Evolutionary conservation across 2,797 vertebrate genomes (phyloP).

Genomic region (Diglossa cyanea): DNA sequence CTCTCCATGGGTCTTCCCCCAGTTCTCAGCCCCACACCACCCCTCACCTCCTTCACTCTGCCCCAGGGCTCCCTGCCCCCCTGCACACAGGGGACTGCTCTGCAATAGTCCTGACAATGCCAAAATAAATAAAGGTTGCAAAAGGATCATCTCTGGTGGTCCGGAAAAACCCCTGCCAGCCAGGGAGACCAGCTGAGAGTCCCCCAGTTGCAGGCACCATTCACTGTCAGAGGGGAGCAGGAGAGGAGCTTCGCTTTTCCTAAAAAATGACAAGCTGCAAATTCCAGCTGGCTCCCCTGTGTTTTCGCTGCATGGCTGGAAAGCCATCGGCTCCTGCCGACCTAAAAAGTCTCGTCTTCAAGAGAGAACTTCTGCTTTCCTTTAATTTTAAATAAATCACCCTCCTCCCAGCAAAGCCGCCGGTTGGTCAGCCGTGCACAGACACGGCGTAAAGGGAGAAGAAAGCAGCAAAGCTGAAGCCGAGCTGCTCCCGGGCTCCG

Average conservation of each 20-base stretch:
- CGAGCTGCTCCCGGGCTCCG: neutral
- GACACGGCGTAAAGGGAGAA: neutral
- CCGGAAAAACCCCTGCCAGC: neutral
- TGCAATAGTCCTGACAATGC: neutral
- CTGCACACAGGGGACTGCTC: neutral
- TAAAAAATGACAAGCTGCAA: neutral
- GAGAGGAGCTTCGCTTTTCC: neutral
- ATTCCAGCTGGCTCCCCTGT: conserved; percentile 1
- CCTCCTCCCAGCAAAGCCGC: neutral
- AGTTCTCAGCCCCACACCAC: neutral
- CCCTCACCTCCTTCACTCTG: neutral
- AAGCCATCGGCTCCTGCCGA: conserved; percentile 4
- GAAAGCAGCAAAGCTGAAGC: neutral
- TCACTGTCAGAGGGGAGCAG: neutral
- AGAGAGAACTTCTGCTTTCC: conserved; percentile 53
- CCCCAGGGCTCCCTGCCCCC: neutral
- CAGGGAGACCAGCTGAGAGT: neutral
- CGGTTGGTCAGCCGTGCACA: conserved; percentile 13
- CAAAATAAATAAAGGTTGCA: neutral
- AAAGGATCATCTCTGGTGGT: neutral
- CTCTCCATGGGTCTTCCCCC: accelerated
- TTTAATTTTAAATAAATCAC: conserved; percentile 55
- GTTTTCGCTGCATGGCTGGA: neutral
- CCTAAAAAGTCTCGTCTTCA: neutral
- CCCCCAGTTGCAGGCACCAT: neutral